Conservation (phyloP, 2,888 invertebrate species). For the Meteorus cinctellus region DNA sequence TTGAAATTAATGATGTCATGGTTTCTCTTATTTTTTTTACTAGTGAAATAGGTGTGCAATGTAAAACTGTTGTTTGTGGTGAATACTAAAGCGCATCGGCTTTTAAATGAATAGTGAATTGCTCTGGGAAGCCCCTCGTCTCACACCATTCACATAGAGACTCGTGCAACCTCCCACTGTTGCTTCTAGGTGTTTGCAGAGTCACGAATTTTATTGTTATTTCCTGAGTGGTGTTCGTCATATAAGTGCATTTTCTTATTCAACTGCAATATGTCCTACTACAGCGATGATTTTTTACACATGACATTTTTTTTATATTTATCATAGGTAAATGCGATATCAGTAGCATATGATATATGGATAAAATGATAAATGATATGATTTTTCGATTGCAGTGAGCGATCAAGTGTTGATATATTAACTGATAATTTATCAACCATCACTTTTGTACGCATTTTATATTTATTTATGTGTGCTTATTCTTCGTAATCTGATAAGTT, state of each 20-base stretch:
- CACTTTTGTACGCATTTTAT: too few species aligned
- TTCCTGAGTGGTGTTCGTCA: constrained; percentile 21
- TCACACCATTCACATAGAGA: constrained; percentile 56
- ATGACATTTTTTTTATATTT: too few species aligned
- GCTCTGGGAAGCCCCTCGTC: constrained; percentile 63
- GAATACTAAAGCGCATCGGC: constrained; percentile 48
- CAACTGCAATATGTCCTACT: neutral
- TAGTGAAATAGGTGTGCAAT: constrained; percentile 45
- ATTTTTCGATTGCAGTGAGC: too few species aligned
- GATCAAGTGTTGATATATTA: too few species aligned
- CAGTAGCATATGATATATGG: too few species aligned
- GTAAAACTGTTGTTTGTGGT: constrained; percentile 53
- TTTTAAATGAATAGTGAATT: constrained; percentile 61
- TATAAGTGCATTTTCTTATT: neutral
- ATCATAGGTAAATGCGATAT: too few species aligned
- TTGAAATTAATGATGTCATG: constrained; percentile 15
- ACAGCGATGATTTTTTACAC: too few species aligned
- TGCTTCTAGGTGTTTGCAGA: constrained; percentile 41
- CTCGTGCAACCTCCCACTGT: constrained; percentile 53
- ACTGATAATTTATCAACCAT: too few species aligned
- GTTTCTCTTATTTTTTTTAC: constrained; percentile 24
- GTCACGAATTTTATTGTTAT: neutral
- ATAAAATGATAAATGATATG: too few species aligned
- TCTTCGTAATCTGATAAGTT: too few species aligned
- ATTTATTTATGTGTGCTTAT: too few species aligned